A percentile compares a stretch with the other conserved stretches of the same genome.
These are phyloP conservation scores for Heliconius congener DNA, from an alignment of 1,140 invertebrate genomes.

Conservation along the genomic window DNA sequence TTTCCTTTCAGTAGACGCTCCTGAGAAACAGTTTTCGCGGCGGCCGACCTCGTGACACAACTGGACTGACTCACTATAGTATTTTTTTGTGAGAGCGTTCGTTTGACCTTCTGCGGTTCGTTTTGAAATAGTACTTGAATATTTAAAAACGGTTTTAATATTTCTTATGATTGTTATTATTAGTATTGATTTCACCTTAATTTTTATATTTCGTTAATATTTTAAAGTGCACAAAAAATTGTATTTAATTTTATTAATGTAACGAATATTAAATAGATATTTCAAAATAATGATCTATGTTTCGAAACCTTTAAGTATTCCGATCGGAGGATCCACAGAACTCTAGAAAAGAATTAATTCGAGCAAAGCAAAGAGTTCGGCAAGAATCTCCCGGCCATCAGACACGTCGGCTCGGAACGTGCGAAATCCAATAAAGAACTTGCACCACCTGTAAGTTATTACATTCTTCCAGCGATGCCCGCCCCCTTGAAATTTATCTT, in stretches of 20 bases:
- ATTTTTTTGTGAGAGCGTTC: conserved; percentile 45
- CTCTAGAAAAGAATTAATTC: conserved; percentile 53
- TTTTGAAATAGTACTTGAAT: conserved; percentile 19
- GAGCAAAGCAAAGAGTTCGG: conserved; percentile 65
- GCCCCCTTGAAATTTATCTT: conserved; percentile 58
- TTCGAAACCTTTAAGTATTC: conserved; percentile 26
- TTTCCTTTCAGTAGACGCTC: conserved; percentile 49
- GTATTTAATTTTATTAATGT: background rate
- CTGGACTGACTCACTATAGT: conserved; percentile 40
- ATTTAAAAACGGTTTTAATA: conserved; percentile 24
- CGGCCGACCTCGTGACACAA: conserved; percentile 70
- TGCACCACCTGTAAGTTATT: conserved; percentile 77
- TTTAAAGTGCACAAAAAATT: background rate
- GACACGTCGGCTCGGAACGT: conserved; percentile 72
- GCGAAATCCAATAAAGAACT: conserved; percentile 80
- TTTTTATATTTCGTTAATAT: background rate
- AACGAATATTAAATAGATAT: background rate
- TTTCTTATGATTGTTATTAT: background rate
- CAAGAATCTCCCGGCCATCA: conserved; percentile 76
- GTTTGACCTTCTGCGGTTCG: conserved; percentile 39
- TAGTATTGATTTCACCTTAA: conserved; percentile 19
- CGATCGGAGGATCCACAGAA: conserved; percentile 29
- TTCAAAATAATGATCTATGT: background rate
- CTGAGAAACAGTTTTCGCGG: conserved; percentile 63
- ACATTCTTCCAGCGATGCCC: conserved; percentile 75